These are phyloP conservation scores for Caenorhabditis sulstoni DNA, from an alignment of 2,888 invertebrate genomes.

Conservation along the genomic window DNA sequence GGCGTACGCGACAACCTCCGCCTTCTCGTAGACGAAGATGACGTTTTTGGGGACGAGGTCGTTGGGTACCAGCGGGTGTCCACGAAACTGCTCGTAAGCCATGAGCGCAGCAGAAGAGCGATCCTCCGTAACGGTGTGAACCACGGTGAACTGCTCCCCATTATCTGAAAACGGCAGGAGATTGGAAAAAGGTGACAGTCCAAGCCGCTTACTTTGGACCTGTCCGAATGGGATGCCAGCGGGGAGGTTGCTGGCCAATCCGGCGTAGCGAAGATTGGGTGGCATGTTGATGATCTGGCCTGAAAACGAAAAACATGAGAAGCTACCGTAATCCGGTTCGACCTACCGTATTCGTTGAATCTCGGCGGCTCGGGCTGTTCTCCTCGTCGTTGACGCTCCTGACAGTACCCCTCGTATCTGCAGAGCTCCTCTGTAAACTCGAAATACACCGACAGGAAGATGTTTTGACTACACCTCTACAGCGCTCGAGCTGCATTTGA, in stretches of 20 bases:
- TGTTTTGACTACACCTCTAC: constrained; percentile 15
- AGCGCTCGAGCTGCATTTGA: constrained; percentile 18
- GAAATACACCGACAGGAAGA: not conserved
- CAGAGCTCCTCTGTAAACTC: constrained; percentile 9
- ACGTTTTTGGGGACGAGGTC: constrained; percentile 9
- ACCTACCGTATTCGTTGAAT: constrained; percentile 26
- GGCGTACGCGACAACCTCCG: not conserved
- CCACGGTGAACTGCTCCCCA: constrained; percentile 13
- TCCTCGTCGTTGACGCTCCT: not conserved
- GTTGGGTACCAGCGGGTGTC: constrained; percentile 10
- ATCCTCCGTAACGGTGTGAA: constrained; percentile 12
- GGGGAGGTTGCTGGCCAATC: no score
- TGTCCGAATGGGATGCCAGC: no score
- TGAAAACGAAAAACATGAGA: constrained; percentile 1
- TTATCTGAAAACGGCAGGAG: constrained; percentile 13
- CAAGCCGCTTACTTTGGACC: no score
- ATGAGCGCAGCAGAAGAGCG: constrained; percentile 6
- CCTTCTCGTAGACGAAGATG: constrained; percentile 31
- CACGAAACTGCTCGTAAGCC: not conserved
- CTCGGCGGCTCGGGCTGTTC: not conserved
- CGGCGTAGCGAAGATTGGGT: not conserved
- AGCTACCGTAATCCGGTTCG: not conserved
- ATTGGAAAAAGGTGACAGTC: not conserved
- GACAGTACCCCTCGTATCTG: not conserved
- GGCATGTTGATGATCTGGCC: constrained; percentile 14